A percentile compares a stretch with the other conserved stretches of the same genome.
These are phyloP conservation scores for Clarias laeviceps DNA, from an alignment of 2,797 vertebrate genomes.

Conservation along the genomic window DNA sequence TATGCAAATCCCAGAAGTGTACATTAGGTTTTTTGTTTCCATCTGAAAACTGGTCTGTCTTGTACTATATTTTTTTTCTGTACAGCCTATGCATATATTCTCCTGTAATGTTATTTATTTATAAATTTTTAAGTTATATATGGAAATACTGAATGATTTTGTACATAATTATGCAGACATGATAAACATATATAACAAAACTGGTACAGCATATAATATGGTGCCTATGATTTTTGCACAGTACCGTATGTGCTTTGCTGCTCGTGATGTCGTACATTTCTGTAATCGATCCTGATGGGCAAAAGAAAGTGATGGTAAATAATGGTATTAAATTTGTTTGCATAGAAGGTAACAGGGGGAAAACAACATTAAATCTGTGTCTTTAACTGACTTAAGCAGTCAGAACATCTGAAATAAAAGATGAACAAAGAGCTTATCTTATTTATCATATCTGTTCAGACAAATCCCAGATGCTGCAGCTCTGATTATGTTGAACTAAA, in stretches of 20 bases:
- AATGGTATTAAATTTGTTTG: background rate
- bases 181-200: too few relatives aligned
- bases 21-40: too few relatives aligned
- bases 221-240: too few relatives aligned
- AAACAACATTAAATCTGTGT: background rate
- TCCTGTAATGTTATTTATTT: too few relatives aligned
- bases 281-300: background rate
- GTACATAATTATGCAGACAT: too few relatives aligned
- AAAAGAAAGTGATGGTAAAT: background rate
- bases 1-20: too few relatives aligned
- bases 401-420: background rate
- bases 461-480: background rate
- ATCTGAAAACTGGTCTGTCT: too few relatives aligned
- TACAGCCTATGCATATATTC: too few relatives aligned
- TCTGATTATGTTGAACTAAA: background rate
- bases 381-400: background rate
- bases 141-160: too few relatives aligned
- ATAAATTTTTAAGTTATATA: too few relatives aligned
- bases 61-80: too few relatives aligned
- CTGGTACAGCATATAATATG: too few relatives aligned
- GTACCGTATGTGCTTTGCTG: background rate
- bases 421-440: background rate
- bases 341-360: background rate
- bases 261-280: background rate
- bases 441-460: background rate